These are phyloP conservation scores for Philotrypesis tridentata DNA, from an alignment of 1,140 invertebrate species.

Conservation along the genomic window DNA sequence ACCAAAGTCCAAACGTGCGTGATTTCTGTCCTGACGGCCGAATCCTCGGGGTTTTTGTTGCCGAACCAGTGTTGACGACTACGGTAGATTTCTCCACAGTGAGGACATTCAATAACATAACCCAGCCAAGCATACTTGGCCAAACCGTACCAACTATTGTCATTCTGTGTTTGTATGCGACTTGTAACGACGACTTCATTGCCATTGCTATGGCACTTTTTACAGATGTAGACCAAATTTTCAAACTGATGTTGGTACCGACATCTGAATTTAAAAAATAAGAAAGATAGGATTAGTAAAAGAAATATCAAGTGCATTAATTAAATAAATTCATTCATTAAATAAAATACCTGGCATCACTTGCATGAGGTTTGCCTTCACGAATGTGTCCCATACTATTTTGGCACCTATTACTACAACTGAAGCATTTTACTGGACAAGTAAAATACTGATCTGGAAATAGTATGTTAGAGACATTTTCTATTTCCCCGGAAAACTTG, in stretches of 20 bases:
- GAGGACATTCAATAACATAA: constrained; percentile 86
- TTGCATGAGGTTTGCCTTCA: constrained; percentile 80
- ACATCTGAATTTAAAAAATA: constrained; percentile 66
- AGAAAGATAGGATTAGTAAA: constrained; percentile 33
- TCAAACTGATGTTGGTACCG: constrained; percentile 87
- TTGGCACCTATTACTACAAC: constrained; percentile 82
- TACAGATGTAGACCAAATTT: constrained; percentile 85
- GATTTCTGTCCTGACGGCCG: constrained; percentile 80
- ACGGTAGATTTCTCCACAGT: constrained; percentile 88
- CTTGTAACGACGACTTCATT: constrained; percentile 78
- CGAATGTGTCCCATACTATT: constrained; percentile 85
- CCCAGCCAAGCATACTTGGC: constrained; percentile 88
- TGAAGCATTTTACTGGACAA: constrained; percentile 82
- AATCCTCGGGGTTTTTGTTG: constrained; percentile 84
- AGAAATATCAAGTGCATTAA: constrained; percentile 30
- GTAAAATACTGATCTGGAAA: constrained; percentile 90
- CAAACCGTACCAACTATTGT: constrained; percentile 82
- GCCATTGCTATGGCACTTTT: constrained; percentile 77
- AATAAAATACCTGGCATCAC: constrained; percentile 70
- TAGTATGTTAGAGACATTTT: constrained; percentile 76
- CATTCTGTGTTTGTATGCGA: constrained; percentile 76
- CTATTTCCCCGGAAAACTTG: constrained; percentile 83
- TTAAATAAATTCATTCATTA: background rate
- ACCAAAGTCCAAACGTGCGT: constrained; percentile 88
- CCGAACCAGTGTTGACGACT: constrained; percentile 91